These are phyloP conservation scores for Papilio gigon DNA, from an alignment of 2,888 invertebrate species.

Conservation along the genomic window DNA sequence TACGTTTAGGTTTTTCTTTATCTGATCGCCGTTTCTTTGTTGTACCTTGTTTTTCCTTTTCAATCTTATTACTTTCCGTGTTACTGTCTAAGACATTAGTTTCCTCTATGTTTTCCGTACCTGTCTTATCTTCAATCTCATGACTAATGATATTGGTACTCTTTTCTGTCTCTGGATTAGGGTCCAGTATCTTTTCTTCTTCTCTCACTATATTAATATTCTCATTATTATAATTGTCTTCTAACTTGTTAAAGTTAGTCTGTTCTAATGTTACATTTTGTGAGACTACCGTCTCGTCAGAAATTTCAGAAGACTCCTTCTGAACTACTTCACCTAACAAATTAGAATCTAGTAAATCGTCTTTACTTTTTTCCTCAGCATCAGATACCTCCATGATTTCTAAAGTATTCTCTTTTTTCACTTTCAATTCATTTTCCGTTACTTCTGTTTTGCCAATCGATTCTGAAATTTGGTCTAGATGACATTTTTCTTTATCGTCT, in stretches of 20 bases:
- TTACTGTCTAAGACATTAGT: background rate
- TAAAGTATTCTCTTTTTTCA: background rate
- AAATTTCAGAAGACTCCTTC: background rate
- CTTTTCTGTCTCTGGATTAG: background rate
- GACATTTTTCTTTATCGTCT: background rate
- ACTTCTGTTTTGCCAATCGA: background rate
- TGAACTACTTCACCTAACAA: background rate
- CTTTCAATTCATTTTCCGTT: background rate
- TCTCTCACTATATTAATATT: background rate
- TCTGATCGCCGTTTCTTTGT: background rate
- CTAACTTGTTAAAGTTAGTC: background rate
- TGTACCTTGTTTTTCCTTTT: background rate
- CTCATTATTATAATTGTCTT: background rate
- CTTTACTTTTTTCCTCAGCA: background rate
- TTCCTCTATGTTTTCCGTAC: background rate
- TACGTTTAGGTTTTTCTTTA: conserved; percentile 8
- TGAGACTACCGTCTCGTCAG: background rate
- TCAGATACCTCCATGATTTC: background rate
- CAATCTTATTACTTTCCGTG: background rate
- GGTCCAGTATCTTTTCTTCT: background rate
- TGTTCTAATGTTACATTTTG: background rate
- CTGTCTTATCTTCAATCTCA: background rate
- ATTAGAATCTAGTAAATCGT: background rate
- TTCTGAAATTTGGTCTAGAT: background rate
- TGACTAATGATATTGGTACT: background rate